These are phyloP conservation scores for Trichonephila inaurata DNA, from an alignment of 1,140 invertebrate species.

Conservation along the genomic window DNA sequence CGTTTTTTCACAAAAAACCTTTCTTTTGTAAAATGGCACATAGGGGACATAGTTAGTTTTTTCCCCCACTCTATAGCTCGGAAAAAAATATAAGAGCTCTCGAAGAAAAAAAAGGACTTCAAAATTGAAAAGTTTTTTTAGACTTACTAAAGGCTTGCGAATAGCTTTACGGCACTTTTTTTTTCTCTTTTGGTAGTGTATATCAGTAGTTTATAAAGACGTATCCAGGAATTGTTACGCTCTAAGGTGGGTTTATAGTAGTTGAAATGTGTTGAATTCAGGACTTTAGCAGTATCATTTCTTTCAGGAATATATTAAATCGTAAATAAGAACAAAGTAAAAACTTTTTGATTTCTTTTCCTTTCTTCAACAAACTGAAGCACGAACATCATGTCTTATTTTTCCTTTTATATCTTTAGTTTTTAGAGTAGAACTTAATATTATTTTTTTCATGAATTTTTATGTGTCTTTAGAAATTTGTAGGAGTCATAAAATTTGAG, in stretches of 20 bases:
- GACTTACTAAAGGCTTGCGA: neutral
- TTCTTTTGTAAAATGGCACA: slow-evolving; percentile 3
- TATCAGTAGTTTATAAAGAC: slow-evolving; percentile 55
- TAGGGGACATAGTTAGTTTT: slow-evolving; percentile 6
- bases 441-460: too few relatives aligned
- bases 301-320: neutral
- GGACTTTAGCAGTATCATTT: neutral
- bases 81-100: neutral
- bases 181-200: neutral
- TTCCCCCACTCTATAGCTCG: neutral
- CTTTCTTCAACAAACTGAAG: too few relatives aligned
- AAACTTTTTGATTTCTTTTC: neutral
- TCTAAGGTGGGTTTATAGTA: neutral
- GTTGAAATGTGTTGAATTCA: neutral
- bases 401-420: too few relatives aligned
- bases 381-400: too few relatives aligned
- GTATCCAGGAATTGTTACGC: too few relatives aligned
- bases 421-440: too few relatives aligned
- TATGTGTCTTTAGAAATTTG: too few relatives aligned
- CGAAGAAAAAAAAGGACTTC: neutral
- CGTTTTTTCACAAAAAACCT: neutral
- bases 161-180: slow-evolving; percentile 29
- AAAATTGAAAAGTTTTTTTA: slow-evolving; percentile 58
- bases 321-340: neutral
- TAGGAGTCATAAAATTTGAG: too few relatives aligned